A percentile compares a stretch with the other conserved stretches of the same genome.
Evolutionary conservation across 2,113 vertebrate genomes (phyloP).

Genomic region (Plecturocebus donacophilus): DNA sequence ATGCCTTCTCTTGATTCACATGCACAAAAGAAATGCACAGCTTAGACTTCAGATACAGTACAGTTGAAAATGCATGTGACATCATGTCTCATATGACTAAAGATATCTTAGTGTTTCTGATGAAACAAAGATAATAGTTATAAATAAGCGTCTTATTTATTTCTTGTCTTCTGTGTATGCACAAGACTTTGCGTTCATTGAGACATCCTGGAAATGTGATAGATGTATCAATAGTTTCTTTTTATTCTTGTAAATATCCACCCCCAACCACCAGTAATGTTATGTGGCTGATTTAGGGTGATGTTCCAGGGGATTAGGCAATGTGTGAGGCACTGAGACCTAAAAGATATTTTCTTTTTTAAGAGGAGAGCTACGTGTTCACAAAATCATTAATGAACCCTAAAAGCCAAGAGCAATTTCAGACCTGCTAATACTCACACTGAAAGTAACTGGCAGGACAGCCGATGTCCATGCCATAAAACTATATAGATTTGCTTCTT

Average conservation of each 20-base stretch:
- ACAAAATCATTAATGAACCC: slow-evolving; percentile 53
- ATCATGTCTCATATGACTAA: neutral
- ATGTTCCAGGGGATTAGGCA: slow-evolving; percentile 66
- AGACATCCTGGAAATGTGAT: slow-evolving; percentile 69
- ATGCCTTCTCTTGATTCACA: neutral
- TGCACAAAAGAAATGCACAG: neutral
- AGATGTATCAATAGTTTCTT: slow-evolving; percentile 74
- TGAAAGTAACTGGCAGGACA: neutral
- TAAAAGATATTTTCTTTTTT: neutral
- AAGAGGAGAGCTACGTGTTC: slow-evolving; percentile 52
- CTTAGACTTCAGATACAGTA: neutral
- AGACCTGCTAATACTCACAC: neutral
- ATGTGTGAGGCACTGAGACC: slow-evolving; percentile 59
- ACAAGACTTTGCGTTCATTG: slow-evolving; percentile 76
- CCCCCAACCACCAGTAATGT: slow-evolving; percentile 36
- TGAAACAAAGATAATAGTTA: slow-evolving; percentile 41
- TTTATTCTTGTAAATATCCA: slow-evolving; percentile 81
- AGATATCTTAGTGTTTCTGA: slow-evolving; percentile 55
- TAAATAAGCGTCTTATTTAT: slow-evolving; percentile 67
- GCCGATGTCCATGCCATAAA: neutral
- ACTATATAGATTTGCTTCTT: neutral
- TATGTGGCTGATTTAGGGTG: slow-evolving; percentile 65
- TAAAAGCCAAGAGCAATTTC: neutral
- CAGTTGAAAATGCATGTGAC: neutral
- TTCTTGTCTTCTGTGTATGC: slow-evolving; percentile 66